Evolutionary conservation across 2,888 invertebrate genomes (phyloP), one percentile per base, ranked within the genome.

Genomic region (Rotaria macrura): DNA sequence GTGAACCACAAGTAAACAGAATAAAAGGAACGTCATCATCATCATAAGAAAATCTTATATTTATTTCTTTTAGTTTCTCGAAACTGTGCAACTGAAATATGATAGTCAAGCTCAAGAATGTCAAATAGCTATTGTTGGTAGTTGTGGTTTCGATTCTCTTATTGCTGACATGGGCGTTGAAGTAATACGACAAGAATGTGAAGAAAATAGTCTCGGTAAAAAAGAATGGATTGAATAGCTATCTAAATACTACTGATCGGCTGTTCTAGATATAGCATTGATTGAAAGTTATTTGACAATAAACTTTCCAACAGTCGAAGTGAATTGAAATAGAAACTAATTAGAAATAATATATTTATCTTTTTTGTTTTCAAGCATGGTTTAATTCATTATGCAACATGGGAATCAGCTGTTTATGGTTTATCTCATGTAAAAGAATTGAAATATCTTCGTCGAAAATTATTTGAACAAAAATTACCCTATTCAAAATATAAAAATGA

Each of bases 101-200:
- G 92, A 94, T 88, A 92, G 93, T 52, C 88, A 89, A 85, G 92
- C 92, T 9, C 92, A 93, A 88, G 93, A 95, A 88, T 94, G 94
- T 20, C 94, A 94, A n/a, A 93, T 95, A 9, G 96, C 94, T 90
- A 92, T 97, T 17, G 92, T 98, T 49, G 95, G 95, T 88, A 94
- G 96, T 2, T 97, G 96, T 91, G 97, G 97, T 29, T 95, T 95
- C 90, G 97, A 97, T 91, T 94, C 95, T 89, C 94, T 97, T 88
- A 96, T 97, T 29, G 93, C 93, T 84, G 97, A 98, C 89, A 91
- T 96, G 91, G 97, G 97, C 0, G 91, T 94, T 0, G 91, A 94
- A n/a, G 95, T 93, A 90, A 91, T 89, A n/a, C 88, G 88, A 57
- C 83, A 89, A 49, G 88, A 90, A 57, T 90, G 90, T 88, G 87